Base-by-base conservation (phyloP, 1,140 invertebrate species). In the Holcopasites calliopsidis region DNA sequence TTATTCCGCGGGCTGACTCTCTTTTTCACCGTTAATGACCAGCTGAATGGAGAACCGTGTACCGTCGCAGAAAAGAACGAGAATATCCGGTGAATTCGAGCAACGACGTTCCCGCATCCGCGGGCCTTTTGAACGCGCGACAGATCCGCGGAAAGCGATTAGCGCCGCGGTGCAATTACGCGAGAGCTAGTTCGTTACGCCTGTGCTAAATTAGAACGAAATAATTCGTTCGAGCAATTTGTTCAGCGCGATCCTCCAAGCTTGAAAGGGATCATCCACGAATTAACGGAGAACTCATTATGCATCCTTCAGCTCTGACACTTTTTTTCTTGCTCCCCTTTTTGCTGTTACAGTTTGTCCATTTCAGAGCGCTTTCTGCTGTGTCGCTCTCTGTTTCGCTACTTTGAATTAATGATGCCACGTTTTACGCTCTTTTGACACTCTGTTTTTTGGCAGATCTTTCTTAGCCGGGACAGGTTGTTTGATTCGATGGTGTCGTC, bases 141-240 rank as follows among this genome's bases (percentile, higher is more conserved):
- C 73, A 76, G 54, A 70, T 80, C 42, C 42, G 42, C 11, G 42
- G 73, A 79, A 71, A 75, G 75, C 65, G 74, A 70, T 58, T 57
- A 58, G 54, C 66, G 66, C 18, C 44, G 23, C 55, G 18, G n/a
- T 38, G 74, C 69, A 80, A 80, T 77, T 76, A 44, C 57, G 6
- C 16, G 40, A 33, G 44, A 26, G 42, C 54, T 21, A 47, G 54
- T 71, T 80, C 61, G 55, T 77, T 68, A 77, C 52, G 55, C 35
- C n/a, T 8, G n/a, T 47, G 60, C 13, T 62, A 62, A 78, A 80
- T 77, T 74, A 71, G 31, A 78, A 74, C 62, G 69, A 50, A 44
- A 78, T 74, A 74, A 78, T 74, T 72, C 60, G 75, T 38, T 23
- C 42, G 47, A 61, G 31, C 47, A 23, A 31, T 60, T 38, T 28